A percentile compares a stretch with the other conserved stretches of the same genome.
Conservation (phyloP, 2,888 invertebrate species). For the Synanthedon myopaeformis region DNA sequence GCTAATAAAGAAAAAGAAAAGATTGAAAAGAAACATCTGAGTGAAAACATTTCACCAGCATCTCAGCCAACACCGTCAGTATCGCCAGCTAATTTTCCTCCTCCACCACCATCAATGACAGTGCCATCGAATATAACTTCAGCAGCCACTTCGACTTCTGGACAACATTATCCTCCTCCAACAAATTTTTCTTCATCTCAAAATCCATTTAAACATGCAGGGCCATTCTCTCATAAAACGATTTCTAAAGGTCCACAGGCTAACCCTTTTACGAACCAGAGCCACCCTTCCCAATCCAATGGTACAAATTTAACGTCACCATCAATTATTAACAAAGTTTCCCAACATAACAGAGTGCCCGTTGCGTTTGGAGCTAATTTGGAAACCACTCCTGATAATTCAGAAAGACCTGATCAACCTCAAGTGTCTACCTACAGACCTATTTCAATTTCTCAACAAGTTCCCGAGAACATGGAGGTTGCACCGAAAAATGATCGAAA, state of each 20-base stretch:
- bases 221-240: constrained; percentile 58
- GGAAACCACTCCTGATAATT: constrained; percentile 77
- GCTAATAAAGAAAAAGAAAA: constrained; percentile 8
- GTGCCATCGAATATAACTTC: constrained; percentile 7
- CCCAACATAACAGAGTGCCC: constrained; percentile 40
- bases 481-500: constrained; percentile 78
- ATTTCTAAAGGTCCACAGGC: constrained; percentile 24
- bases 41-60: constrained; percentile 10
- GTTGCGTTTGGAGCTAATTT: constrained; percentile 69
- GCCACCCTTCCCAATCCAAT: constrained; percentile 34
- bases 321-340: constrained; percentile 38
- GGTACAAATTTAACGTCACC: constrained; percentile 41
- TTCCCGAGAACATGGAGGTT: constrained; percentile 72
- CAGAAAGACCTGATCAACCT: constrained; percentile 72
- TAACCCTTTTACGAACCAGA: constrained; percentile 20
- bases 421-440: constrained; percentile 30
- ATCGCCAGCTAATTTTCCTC: constrained; percentile 19
- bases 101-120: constrained; percentile 9
- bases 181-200: constrained; percentile 29
- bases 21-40: constrained; percentile 10
- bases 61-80: constrained; percentile 17
- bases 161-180: constrained; percentile 17
- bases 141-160: constrained; percentile 4
- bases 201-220: constrained; percentile 60
- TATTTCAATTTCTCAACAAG: constrained; percentile 28